Evolutionary conservation across 2,888 invertebrate species (phyloP).

Genomic region (Balanococcus diminutus): DNA sequence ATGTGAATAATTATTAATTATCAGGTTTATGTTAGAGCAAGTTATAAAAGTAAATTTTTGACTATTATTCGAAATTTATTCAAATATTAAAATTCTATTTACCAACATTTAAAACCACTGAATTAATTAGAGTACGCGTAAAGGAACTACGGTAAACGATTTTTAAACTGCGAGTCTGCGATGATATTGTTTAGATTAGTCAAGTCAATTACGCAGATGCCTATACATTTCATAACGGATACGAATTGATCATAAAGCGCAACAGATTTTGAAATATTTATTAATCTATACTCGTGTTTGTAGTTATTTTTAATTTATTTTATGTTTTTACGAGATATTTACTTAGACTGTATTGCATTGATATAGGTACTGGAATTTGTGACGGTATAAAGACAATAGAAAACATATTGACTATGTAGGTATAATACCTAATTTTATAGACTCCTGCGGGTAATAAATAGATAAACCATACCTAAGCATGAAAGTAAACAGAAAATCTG

Average conservation of each 20-base stretch:
- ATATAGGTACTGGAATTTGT: no score
- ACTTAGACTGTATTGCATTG: no score
- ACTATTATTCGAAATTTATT: neutral
- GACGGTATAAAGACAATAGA: neutral
- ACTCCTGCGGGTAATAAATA: neutral
- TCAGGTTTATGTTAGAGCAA: neutral
- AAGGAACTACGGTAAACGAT: slow-evolving; percentile 36
- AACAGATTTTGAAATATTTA: neutral
- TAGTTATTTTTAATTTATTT: no score
- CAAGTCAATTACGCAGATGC: neutral
- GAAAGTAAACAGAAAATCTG: neutral
- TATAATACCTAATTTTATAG: neutral
- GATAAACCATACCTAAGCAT: neutral
- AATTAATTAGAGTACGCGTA: slow-evolving; percentile 8
- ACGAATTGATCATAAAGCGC: neutral
- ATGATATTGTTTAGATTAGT: slow-evolving; percentile 9
- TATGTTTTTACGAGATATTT: no score
- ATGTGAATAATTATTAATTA: slow-evolving; percentile 15
- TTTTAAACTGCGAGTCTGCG: neutral
- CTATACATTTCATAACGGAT: neutral
- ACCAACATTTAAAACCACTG: neutral
- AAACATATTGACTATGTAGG: neutral
- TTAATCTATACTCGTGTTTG: neutral
- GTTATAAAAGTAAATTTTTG: neutral
- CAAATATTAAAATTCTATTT: neutral